These are phyloP conservation scores for Ceratothoa steindachneri DNA, from an alignment of 2,888 invertebrate species.

Conservation along the genomic window DNA sequence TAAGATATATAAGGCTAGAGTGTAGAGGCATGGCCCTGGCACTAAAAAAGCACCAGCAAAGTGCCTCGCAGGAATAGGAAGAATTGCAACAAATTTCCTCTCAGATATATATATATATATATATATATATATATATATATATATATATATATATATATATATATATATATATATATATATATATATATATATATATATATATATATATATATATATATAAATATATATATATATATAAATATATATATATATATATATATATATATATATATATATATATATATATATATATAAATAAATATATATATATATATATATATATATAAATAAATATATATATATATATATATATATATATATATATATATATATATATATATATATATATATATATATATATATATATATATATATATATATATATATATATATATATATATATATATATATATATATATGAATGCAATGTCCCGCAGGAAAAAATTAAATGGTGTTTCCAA, in stretches of 20 bases:
- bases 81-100: too few relatives aligned
- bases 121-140: not conserved
- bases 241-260: not conserved
- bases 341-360: not conserved
- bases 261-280: not conserved
- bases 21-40: too few relatives aligned
- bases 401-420: not conserved
- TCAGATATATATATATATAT: too few relatives aligned
- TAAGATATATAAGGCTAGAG: too few relatives aligned
- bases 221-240: not conserved
- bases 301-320: not conserved
- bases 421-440: not conserved
- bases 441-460: not conserved
- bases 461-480: not conserved
- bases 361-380: not conserved
- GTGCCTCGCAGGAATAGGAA: too few relatives aligned
- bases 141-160: not conserved
- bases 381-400: not conserved
- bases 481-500: too few relatives aligned
- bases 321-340: not conserved
- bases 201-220: not conserved
- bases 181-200: not conserved
- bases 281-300: not conserved
- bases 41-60: too few relatives aligned
- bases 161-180: not conserved